A percentile compares a stretch with the other conserved stretches of the same genome.
These are phyloP conservation scores for Belonocnema kinseyi DNA, from an alignment of 1,140 invertebrate species.

Conservation along the genomic window DNA sequence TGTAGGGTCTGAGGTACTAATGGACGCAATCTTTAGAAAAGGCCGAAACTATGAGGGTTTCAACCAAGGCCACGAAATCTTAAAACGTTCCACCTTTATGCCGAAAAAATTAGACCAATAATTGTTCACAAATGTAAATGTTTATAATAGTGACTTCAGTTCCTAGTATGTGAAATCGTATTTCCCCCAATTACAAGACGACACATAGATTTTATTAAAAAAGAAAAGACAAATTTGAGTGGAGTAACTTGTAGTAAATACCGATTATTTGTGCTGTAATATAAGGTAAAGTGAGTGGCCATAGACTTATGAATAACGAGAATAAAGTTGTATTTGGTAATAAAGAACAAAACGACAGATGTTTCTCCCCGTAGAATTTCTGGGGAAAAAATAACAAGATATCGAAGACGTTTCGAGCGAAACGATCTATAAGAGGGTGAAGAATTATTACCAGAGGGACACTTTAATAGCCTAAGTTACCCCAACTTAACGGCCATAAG, in stretches of 20 bases:
- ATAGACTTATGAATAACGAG: background rate
- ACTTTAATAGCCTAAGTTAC: conserved; percentile 50
- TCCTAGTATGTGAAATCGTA: too few species aligned
- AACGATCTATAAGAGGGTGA: conserved; percentile 27
- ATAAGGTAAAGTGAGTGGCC: background rate
- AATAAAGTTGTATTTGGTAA: conserved; percentile 5
- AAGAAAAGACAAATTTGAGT: too few species aligned
- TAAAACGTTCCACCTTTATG: too few species aligned
- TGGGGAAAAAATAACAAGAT: background rate
- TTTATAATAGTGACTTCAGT: too few species aligned
- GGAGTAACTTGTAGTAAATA: background rate
- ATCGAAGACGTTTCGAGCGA: conserved; percentile 31
- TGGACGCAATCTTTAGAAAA: too few species aligned
- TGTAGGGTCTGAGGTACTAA: too few species aligned
- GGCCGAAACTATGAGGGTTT: too few species aligned
- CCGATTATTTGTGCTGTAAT: background rate
- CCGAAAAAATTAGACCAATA: too few species aligned
- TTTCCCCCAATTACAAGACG: too few species aligned
- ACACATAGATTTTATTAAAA: too few species aligned
- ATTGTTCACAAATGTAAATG: too few species aligned
- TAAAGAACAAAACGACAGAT: background rate
- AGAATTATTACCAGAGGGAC: conserved; percentile 46
- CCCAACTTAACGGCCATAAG: conserved; percentile 37
- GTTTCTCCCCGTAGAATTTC: background rate
- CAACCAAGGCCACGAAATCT: too few species aligned